Evolutionary conservation across 2,888 invertebrate genomes (phyloP), one percentile per base, ranked within the genome.

Genomic region (Phyllotreta striolata): DNA sequence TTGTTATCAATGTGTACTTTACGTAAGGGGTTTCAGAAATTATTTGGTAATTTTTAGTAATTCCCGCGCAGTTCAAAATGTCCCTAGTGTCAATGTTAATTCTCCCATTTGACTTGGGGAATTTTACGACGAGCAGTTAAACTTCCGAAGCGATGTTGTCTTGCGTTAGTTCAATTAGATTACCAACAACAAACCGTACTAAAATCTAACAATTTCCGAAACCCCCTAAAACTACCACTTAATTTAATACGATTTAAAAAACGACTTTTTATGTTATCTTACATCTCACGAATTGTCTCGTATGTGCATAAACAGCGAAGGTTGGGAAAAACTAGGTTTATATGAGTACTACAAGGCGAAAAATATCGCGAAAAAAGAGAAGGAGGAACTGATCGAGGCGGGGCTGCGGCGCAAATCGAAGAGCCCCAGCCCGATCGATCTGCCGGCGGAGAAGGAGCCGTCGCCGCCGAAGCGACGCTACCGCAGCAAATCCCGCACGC

Each of bases 331-430:
- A 82, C 85, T 98, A 77, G 98, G 96, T 67, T 85, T 99, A 60
- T 97, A 96, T 81, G 98, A 99, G 83, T 99, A 96, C 83, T 98
- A 95, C 83, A 95, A 96, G 83, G 95, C 96, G 5, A 99, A 98
- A 83, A 93, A 95, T 80, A 88, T 90, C 64, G 95, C 96, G 1
- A 89, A 91, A 72, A 94, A 93, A 78, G 89, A 91, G 77, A 95
- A 95, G 78, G 93, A 95, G 76, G 93, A 94, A 68, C 91, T 92
- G 58, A 88, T 95, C 61, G 84, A 85, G 13, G 86, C 87, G 56
- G 94, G 94, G 10, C 77, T 86, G 52, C 84, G 94, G 63, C 85
- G 87, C 66, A 88, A 85, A 76, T 93, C 94, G 0, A 87, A 87
- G 71, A 91, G 92, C 1, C 92, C 93, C 0, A 90, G 90, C 66